Base-by-base conservation (phyloP, 2,113 vertebrate genomes). In the Myrmecobius fasciatus region DNA sequence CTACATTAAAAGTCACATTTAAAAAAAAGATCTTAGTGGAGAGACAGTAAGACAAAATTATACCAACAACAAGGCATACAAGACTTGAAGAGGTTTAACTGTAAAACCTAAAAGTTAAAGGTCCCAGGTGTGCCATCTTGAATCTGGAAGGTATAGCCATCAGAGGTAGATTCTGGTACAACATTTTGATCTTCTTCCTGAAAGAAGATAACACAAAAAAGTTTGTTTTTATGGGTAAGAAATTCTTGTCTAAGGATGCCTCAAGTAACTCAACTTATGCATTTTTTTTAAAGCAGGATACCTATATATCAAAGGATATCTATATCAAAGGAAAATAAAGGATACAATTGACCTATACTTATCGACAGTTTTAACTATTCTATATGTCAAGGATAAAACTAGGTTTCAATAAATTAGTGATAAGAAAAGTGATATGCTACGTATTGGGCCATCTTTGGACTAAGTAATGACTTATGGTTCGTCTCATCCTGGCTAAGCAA, bases 121-220 rank as follows among this genome's bases (percentile, higher is more conserved):
- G 98, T 98, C 95, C 98, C 98, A 94, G 99, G 97, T 91, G 98
- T 92, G 90, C 92, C 97, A 25, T 98, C 98, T 83, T 99, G 97
- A 90, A 99, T 97, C 95, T 99, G 98, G 97, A 99, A 99, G 90
- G 98, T 94, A 49, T 98, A 99, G 90, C 97, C 98, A 31, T 99
- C 99, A 97, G 95, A 96, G 92, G 98, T 98, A 83, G 98, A 96
- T 91, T 99, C 99, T 67, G 99, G 99, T n/a, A 98, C 98, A 92
- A 99, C 96, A 67, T 98, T 98, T 89, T 98, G 98, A 90, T 99
- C 99, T 95, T 99, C 99, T 2, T 99, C 99, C 83, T 99, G 99
- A 99, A 67, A 67, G 56, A 11, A 98, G 95, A 92, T 5, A 53
- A 83, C 93, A 20, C 96, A 48, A 90, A 53, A 93, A 95, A 0